Percentiles rank a stretch among this genome's conserved stretches.
These are phyloP conservation scores for Hemibagrus guttatus DNA, from an alignment of 2,797 vertebrate species.

Conservation along the genomic window DNA sequence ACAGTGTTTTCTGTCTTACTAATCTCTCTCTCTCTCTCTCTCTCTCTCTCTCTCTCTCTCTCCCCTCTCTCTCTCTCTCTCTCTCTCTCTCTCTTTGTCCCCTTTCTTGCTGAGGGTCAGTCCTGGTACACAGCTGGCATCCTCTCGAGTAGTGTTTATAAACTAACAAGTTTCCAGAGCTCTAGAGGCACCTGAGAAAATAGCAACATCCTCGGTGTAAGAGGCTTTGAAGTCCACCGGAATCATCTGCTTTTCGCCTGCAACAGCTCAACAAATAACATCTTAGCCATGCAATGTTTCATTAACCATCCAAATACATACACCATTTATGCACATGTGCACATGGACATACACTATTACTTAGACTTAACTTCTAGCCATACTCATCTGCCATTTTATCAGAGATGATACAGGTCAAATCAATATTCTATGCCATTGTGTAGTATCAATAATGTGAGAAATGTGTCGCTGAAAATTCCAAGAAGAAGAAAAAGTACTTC, in stretches of 20 bases:
- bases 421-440: too few species aligned
- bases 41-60: background rate
- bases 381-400: background rate
- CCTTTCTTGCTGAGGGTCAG: slow-evolving; percentile 17
- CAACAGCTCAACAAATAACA: background rate
- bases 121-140: slow-evolving; percentile 67
- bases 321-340: background rate
- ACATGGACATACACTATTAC: background rate
- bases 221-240: slow-evolving; percentile 73
- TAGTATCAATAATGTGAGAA: too few species aligned
- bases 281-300: slow-evolving; percentile 13
- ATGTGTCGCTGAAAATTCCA: too few species aligned
- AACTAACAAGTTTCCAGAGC: slow-evolving; percentile 65
- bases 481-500: too few species aligned
- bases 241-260: background rate
- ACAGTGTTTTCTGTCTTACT: background rate
- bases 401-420: too few species aligned
- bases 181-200: slow-evolving; percentile 80
- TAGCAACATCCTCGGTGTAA: slow-evolving; percentile 78
- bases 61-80: background rate
- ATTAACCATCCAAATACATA: slow-evolving; percentile 8
- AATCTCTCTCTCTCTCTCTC: slow-evolving; percentile 6
- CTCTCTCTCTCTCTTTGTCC: background rate
- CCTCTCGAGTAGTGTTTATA: slow-evolving; percentile 76
- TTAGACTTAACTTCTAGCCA: background rate